phyloP scores from a whole-genome alignment of 2,888 invertebrate species.

The Coelopa pilipes region DNA sequence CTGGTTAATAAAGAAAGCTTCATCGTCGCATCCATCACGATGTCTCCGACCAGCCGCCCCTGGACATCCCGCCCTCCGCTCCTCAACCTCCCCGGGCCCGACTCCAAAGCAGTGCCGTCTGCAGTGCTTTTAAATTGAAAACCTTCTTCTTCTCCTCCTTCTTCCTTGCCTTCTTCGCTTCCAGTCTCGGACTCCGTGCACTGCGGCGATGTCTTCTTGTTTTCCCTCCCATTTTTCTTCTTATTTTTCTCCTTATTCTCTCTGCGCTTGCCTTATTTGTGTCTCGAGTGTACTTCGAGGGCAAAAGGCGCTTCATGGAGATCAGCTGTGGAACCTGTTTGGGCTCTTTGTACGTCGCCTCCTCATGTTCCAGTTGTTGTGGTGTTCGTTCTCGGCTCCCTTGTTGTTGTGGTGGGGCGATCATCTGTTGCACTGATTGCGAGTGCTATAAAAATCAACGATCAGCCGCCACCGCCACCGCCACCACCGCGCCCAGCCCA shows the following conservation, averaged over 20 bases:
- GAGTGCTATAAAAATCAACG: conserved; percentile 7
- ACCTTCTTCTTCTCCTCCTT: no score
- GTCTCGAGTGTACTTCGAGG: background rate
- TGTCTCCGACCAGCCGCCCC: background rate
- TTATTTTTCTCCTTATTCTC: no score
- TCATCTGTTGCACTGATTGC: conserved; percentile 6
- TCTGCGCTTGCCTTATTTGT: background rate
- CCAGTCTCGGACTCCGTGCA: background rate
- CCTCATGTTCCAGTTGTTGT: background rate
- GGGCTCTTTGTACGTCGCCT: background rate
- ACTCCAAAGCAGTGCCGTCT: background rate
- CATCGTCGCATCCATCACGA: background rate
- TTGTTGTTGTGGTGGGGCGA: background rate
- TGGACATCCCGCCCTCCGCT: background rate
- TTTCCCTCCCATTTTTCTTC: background rate
- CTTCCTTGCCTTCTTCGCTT: no score
- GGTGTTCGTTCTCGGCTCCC: background rate
- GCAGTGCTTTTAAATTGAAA: conserved; percentile 3
- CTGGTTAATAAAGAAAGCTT: no score
- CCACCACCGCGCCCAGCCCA: no score
- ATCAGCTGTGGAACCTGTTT: conserved; percentile 24
- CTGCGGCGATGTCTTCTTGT: background rate
- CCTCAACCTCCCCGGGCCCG: background rate
- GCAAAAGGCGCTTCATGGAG: background rate
- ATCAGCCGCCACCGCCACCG: no score